A percentile compares a stretch with the other conserved stretches of the same genome.
phyloP scores from a whole-genome alignment of 2,797 vertebrate genomes.

The Phataginus tetradactyla region DNA sequence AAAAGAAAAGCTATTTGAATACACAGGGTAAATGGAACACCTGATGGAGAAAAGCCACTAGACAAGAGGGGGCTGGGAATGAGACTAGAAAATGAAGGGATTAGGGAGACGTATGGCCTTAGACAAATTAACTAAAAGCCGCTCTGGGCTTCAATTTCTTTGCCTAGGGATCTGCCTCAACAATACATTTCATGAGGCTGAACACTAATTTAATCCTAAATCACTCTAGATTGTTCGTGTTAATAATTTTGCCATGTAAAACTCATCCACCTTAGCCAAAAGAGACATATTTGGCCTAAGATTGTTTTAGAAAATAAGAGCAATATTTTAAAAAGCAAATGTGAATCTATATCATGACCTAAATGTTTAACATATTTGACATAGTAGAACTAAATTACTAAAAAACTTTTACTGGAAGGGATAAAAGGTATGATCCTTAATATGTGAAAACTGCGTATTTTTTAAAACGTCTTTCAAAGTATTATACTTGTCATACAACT shows the following conservation, averaged over 20 bases:
- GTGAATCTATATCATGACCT: background rate
- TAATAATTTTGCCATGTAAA: slow-evolving; percentile 35
- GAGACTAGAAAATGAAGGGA: background rate
- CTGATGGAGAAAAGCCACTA: background rate
- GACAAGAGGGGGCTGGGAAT: background rate
- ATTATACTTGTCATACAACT: background rate
- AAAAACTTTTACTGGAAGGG: background rate
- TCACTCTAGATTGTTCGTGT: background rate
- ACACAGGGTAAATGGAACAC: background rate
- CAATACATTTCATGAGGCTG: background rate
- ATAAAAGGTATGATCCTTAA: background rate
- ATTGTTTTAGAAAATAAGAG: background rate
- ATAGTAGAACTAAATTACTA: background rate
- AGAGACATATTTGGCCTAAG: background rate
- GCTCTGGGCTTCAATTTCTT: background rate
- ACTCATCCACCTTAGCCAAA: background rate
- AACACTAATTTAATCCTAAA: slow-evolving; percentile 10
- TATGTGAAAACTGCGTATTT: background rate
- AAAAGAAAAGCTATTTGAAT: background rate
- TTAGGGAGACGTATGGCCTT: background rate
- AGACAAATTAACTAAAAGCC: background rate
- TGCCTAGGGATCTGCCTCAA: background rate
- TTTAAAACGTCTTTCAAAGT: background rate
- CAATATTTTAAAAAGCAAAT: background rate
- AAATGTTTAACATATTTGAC: background rate